phyloP scores from a whole-genome alignment of 2,888 invertebrate genomes.

The Saturnia pavonia region DNA sequence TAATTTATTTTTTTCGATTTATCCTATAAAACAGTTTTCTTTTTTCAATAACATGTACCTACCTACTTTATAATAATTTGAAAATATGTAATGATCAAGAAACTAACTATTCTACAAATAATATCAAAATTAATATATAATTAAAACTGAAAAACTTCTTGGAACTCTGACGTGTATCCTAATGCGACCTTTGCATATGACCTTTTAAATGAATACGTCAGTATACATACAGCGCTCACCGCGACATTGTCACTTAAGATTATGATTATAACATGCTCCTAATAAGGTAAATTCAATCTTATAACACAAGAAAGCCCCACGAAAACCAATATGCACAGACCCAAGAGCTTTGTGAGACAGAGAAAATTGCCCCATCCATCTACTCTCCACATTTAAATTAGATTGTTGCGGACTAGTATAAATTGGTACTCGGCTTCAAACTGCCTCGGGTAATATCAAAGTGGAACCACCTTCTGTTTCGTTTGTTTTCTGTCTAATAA shows the following conservation, averaged over 20 bases:
- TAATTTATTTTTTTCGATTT: too few relatives aligned
- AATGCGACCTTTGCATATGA: not conserved
- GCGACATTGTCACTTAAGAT: not conserved
- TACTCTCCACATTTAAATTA: slow-evolving; percentile 61
- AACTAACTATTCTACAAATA: too few relatives aligned
- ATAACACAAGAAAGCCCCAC: slow-evolving; percentile 16
- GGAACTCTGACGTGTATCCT: too few relatives aligned
- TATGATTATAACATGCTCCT: slow-evolving; percentile 13
- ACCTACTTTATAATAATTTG: too few relatives aligned
- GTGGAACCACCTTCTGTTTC: slow-evolving; percentile 15
- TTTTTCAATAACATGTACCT: too few relatives aligned
- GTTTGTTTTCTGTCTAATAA: slow-evolving; percentile 10
- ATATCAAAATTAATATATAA: too few relatives aligned
- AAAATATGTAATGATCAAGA: too few relatives aligned
- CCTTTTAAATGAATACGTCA: not conserved
- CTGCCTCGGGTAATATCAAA: slow-evolving; percentile 19
- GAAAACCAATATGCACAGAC: slow-evolving; percentile 26
- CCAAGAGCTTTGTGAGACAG: slow-evolving; percentile 53
- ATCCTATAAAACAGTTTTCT: too few relatives aligned
- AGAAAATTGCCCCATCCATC: slow-evolving; percentile 63
- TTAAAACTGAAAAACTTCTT: too few relatives aligned
- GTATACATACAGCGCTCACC: not conserved
- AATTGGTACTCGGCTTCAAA: slow-evolving; percentile 43
- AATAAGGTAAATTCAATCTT: slow-evolving; percentile 16
- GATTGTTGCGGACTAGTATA: slow-evolving; percentile 62